Conservation (phyloP, 2,113 vertebrate species). For the Cichladusa arquata region DNA sequence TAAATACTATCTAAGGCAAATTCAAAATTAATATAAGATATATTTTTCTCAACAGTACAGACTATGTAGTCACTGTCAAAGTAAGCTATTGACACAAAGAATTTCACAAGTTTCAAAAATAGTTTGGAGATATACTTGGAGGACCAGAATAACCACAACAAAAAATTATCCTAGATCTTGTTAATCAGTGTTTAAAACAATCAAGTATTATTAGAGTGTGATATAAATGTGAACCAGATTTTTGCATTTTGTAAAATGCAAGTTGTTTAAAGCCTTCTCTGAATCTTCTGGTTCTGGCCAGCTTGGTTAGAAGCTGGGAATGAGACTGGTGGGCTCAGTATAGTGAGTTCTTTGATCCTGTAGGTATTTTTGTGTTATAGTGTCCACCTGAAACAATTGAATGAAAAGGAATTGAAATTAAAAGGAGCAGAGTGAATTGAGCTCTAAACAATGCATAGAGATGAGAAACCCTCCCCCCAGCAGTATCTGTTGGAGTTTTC, state of each 20-base stretch:
- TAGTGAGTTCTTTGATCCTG: background rate
- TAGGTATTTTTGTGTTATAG: background rate
- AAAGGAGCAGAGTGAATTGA: background rate
- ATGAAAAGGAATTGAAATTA: background rate
- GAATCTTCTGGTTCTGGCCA: background rate
- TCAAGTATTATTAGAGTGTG: background rate
- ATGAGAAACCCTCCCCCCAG: rapidly evolving
- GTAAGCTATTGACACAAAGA: background rate
- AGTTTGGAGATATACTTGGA: background rate
- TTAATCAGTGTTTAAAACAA: background rate
- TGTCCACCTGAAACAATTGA: background rate
- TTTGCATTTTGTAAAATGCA: background rate
- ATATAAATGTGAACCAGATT: background rate
- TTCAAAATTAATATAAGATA: background rate
- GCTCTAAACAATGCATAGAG: background rate
- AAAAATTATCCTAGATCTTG: background rate
- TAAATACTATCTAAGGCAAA: background rate
- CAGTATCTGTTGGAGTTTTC: background rate
- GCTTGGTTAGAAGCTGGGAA: background rate
- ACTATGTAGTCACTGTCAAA: background rate
- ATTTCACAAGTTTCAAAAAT: background rate
- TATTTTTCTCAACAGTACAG: background rate
- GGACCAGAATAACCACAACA: background rate
- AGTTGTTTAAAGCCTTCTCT: background rate
- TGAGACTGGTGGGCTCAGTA: too few relatives aligned